Conservation (phyloP, 2,797 vertebrate species). For the Scyliorhinus canicula region DNA sequence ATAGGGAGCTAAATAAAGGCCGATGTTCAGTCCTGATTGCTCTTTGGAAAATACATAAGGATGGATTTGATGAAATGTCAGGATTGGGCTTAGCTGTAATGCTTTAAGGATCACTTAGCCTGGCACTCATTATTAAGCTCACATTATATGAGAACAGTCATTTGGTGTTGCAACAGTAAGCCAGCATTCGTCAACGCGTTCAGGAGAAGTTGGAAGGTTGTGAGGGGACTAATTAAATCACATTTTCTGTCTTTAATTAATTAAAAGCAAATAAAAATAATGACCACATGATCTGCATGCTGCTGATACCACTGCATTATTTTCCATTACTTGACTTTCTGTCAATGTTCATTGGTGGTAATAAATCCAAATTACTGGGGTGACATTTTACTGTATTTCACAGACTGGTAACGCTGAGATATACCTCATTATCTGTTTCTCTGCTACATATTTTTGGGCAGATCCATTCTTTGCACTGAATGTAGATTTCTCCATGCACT, state of each 20-base stretch:
- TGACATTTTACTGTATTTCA: neutral
- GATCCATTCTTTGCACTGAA: neutral
- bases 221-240: neutral
- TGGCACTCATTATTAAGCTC: neutral
- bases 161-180: neutral
- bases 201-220: neutral
- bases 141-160: neutral
- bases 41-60: neutral
- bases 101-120: neutral
- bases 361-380: neutral
- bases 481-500: neutral
- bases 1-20: neutral
- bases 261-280: neutral
- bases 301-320: neutral
- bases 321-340: neutral
- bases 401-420: neutral
- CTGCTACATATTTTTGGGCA: neutral
- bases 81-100: neutral
- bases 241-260: neutral
- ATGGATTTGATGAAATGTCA: neutral
- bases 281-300: too few species aligned
- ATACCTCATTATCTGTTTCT: neutral
- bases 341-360: neutral
- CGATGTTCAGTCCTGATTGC: neutral
- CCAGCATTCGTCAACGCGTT: neutral